phyloP scores from a whole-genome alignment of 1,140 invertebrate species.

The Tetramorium parvispinum region DNA sequence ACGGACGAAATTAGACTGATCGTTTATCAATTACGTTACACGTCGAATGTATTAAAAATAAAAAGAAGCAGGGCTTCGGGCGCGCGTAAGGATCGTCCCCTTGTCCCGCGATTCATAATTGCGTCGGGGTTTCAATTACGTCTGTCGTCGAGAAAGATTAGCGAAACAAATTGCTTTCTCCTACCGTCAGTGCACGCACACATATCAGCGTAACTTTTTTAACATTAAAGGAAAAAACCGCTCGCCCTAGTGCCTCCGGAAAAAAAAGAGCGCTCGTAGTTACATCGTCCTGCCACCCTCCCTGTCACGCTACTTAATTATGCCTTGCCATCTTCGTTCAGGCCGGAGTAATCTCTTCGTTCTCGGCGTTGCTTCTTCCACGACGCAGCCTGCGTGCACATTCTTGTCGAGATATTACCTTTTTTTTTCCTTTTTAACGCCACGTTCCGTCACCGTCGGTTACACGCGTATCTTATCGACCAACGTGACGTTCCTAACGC shows the following conservation, averaged over 20 bases:
- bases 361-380: slow-evolving; percentile 25
- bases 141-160: slow-evolving; percentile 78
- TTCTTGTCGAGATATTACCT: slow-evolving; percentile 42
- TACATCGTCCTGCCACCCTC: slow-evolving; percentile 73
- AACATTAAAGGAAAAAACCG: slow-evolving; percentile 64
- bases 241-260: neutral
- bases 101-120: slow-evolving; percentile 65
- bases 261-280: slow-evolving; percentile 57
- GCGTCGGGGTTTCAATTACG: slow-evolving; percentile 78
- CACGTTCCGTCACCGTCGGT: slow-evolving; percentile 15
- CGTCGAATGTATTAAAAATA: slow-evolving; percentile 24
- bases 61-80: neutral
- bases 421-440: slow-evolving; percentile 29
- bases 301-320: slow-evolving; percentile 82
- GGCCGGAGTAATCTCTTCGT: slow-evolving; percentile 43
- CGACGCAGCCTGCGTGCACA: slow-evolving; percentile 57
- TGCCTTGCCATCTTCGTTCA: slow-evolving; percentile 75
- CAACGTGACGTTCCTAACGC: neutral
- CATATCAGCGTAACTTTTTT: slow-evolving; percentile 83
- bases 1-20: neutral
- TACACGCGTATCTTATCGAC: slow-evolving; percentile 11
- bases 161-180: slow-evolving; percentile 72
- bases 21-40: slow-evolving; percentile 22
- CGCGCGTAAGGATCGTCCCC: slow-evolving; percentile 2
- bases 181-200: slow-evolving; percentile 64